Evolutionary conservation across 2,113 vertebrate species (phyloP).

Genomic region (Carassius carassius): DNA sequence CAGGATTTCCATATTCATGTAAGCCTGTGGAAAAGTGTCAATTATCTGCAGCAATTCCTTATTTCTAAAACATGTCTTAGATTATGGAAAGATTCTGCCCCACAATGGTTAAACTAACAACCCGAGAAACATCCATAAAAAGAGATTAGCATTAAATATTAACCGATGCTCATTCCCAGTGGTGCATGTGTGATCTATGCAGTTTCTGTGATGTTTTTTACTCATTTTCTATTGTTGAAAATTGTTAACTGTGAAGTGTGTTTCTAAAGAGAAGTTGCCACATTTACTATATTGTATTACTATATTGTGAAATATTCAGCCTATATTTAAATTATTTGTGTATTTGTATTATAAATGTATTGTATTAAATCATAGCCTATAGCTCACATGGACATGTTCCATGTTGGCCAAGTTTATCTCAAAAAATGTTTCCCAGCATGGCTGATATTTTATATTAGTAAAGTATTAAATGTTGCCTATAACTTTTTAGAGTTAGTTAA

Average conservation of each 20-base stretch:
- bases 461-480: background rate
- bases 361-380: background rate
- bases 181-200: constrained; percentile 85
- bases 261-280: constrained; percentile 36
- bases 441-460: background rate
- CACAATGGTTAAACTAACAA: background rate
- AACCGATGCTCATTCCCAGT: constrained; percentile 44
- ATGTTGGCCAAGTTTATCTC: background rate
- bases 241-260: constrained; percentile 20
- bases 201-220: constrained; percentile 76
- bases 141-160: constrained; percentile 13
- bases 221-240: constrained; percentile 46
- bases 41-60: background rate
- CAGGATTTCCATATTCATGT: background rate
- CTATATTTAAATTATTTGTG: background rate
- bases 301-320: background rate
- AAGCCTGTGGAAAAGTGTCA: background rate
- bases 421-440: background rate
- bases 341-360: background rate
- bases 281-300: background rate
- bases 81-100: background rate
- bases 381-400: constrained; percentile 6
- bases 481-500: background rate
- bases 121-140: background rate
- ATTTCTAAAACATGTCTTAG: background rate